Evolutionary conservation across 2,797 vertebrate species (phyloP), one percentile per base, ranked within the genome.

Genomic region (Phrynocephalus guinanensis): DNA sequence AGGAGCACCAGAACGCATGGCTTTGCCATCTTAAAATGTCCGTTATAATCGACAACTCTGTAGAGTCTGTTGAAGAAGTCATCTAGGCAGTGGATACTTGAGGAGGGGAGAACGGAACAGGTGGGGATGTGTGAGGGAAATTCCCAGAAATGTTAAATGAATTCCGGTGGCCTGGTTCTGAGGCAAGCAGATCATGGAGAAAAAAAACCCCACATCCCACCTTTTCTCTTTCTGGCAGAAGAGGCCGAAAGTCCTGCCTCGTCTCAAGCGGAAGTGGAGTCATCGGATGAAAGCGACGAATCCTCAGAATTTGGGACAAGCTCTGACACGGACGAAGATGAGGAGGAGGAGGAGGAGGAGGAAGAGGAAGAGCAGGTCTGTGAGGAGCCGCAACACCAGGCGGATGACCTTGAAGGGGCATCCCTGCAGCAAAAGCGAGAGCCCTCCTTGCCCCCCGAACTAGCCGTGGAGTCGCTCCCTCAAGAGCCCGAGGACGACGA

Each of bases 301-400:
- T 99, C 98, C 70, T 98, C 98, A 0, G 98, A 98, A 83, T 98
- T 98, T 0, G 98, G 98, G 88, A 97, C 97, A 0, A 96, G 98
- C 15, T 99, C 98, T 66, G 98, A 98, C 0, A 98, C 98, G 0
- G 97, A 97, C 1, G 98, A 98, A 0, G 96, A 96, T 0, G 97
- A 97, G 0, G 97, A 97, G 0, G 96, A 96, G 0, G 96, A 94
- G 1, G 90, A 91, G 0, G 94, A 91, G 0, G 96, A 94, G 0
- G 94, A 92, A 0, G 97, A 95, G 0, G 95, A 93, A 3, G 94
- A 97, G 3, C 98, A 97, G 0, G 97, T 97, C 0, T 96, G 96
- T 0, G 96, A 93, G 1, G 90, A 90, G 0, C 94, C 91, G 0
- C 38, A 44, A 44, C 95, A 94, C 0, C 97, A 97, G 56, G 97